These are phyloP conservation scores for Chelon auratus DNA, from an alignment of 2,797 vertebrate species.

Conservation along the genomic window DNA sequence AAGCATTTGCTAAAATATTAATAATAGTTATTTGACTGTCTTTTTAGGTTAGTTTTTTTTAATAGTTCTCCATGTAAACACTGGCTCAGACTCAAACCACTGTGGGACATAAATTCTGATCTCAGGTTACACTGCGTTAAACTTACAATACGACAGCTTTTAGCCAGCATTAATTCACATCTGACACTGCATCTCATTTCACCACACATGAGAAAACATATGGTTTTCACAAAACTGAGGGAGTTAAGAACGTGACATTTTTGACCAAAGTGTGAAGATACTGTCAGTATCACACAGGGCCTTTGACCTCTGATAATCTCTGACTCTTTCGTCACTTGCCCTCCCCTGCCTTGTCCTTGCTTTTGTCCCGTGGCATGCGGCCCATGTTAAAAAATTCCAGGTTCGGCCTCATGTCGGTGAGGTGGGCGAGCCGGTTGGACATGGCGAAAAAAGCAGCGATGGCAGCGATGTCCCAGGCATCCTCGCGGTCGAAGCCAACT, in stretches of 20 bases:
- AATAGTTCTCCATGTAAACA: not conserved
- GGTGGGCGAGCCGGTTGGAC: slow-evolving; percentile 88
- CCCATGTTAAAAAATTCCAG: slow-evolving; percentile 88
- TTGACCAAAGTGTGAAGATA: not conserved
- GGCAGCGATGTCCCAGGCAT: slow-evolving; percentile 89
- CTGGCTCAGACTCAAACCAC: not conserved
- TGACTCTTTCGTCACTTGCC: slow-evolving; percentile 9
- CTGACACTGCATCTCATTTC: not conserved
- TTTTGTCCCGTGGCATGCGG: slow-evolving; percentile 78
- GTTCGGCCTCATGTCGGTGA: slow-evolving; percentile 87
- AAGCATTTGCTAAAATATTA: not conserved
- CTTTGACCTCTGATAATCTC: not conserved
- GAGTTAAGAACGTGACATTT: not conserved
- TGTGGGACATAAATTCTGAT: not conserved
- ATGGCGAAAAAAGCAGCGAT: slow-evolving; percentile 90
- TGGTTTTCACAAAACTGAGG: not conserved
- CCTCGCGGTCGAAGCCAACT: slow-evolving; percentile 88
- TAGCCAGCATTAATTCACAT: not conserved
- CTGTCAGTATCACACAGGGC: not conserved
- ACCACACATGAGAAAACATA: slow-evolving; percentile 4
- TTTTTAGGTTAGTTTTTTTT: not conserved
- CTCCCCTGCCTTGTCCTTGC: slow-evolving; percentile 43
- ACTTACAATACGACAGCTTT: not conserved
- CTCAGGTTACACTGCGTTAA: no score
- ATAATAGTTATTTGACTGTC: not conserved